phyloP scores from a whole-genome alignment of 1,140 invertebrate species.

The Drosophila cardini region DNA sequence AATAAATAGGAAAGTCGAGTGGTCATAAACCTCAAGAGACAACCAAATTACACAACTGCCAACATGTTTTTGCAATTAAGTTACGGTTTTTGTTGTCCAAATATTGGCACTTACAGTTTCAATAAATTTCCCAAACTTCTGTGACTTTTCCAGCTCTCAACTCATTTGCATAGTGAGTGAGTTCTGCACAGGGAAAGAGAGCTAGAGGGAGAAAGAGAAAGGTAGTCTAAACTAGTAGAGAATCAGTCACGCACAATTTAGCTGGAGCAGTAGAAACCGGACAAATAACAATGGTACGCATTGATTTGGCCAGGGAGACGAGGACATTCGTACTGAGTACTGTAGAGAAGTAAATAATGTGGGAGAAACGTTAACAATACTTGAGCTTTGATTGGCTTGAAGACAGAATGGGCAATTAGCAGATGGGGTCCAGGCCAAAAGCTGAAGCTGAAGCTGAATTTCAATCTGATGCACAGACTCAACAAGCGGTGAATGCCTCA shows the following conservation, averaged over 20 bases:
- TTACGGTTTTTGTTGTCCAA: slow-evolving; percentile 74
- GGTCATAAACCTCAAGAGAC: slow-evolving; percentile 5
- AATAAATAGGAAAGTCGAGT: background rate
- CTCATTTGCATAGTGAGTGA: slow-evolving; percentile 68
- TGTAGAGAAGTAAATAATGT: slow-evolving; percentile 37
- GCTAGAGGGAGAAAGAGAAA: background rate
- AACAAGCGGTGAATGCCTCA: slow-evolving; percentile 73
- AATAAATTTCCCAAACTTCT: slow-evolving; percentile 68
- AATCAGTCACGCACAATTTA: slow-evolving; percentile 69
- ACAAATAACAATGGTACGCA: slow-evolving; percentile 78
- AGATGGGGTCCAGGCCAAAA: slow-evolving; percentile 35
- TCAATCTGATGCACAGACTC: slow-evolving; percentile 26
- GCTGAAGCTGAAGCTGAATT: slow-evolving; percentile 40
- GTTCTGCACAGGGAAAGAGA: background rate
- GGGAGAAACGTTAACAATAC: slow-evolving; percentile 62
- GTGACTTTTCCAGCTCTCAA: slow-evolving; percentile 32
- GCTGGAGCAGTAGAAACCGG: slow-evolving; percentile 3
- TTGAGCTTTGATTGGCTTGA: slow-evolving; percentile 73
- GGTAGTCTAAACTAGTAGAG: slow-evolving; percentile 40
- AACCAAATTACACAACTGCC: slow-evolving; percentile 13
- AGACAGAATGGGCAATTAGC: slow-evolving; percentile 69
- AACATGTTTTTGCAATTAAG: slow-evolving; percentile 71
- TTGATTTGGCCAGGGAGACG: slow-evolving; percentile 60
- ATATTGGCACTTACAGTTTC: slow-evolving; percentile 79
- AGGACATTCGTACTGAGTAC: background rate